Evolutionary conservation across 2,113 vertebrate species (phyloP).

Genomic region (Clarias magur): DNA sequence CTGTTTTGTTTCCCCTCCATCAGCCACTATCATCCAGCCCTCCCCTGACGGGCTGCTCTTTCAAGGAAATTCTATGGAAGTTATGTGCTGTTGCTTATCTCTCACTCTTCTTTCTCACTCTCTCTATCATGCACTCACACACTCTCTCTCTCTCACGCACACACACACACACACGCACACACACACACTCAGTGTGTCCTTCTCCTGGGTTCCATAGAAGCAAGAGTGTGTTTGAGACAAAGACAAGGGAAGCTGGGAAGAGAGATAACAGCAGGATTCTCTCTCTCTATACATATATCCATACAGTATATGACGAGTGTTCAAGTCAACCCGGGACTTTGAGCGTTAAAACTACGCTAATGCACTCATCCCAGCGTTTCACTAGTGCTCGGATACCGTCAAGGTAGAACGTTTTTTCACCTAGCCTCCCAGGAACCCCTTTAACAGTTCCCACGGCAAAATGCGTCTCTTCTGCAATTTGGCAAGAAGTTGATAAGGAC

Average conservation of each 20-base stretch:
- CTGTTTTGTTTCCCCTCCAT: constrained; percentile 44
- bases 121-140: background rate
- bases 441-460: too few species aligned
- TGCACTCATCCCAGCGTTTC: too few species aligned
- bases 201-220: constrained; percentile 58
- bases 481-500: too few species aligned
- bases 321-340: too few species aligned
- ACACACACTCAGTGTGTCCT: constrained; percentile 50
- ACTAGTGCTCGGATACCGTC: too few species aligned
- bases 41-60: constrained; percentile 19
- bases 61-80: constrained; percentile 56
- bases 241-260: constrained; percentile 28
- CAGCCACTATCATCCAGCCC: background rate
- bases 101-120: constrained; percentile 13
- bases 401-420: too few species aligned
- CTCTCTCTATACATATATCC: too few species aligned
- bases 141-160: background rate
- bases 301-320: too few species aligned
- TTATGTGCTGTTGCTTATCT: constrained; percentile 46
- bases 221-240: constrained; percentile 17
- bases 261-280: constrained; percentile 1
- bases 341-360: too few species aligned
- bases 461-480: too few species aligned
- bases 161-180: constrained; percentile 16
- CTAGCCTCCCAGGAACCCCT: too few species aligned